Evolutionary conservation across 2,888 invertebrate species (phyloP).

Genomic region (Drosophila maculinotata): DNA sequence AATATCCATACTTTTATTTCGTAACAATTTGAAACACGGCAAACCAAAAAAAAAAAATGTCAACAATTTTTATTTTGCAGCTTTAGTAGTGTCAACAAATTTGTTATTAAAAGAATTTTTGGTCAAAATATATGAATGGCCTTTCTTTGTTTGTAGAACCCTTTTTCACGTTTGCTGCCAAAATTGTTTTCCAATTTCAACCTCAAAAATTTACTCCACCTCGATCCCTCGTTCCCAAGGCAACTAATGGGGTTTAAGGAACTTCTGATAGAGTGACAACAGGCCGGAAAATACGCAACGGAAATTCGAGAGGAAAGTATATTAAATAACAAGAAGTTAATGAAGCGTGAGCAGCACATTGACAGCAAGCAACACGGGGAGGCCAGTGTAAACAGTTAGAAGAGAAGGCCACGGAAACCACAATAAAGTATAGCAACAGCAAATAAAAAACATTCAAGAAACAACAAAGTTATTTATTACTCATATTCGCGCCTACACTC

Average conservation of each 20-base stretch:
- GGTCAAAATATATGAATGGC: slow-evolving; percentile 21
- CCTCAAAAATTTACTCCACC: slow-evolving; percentile 45
- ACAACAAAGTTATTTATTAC: slow-evolving; percentile 71
- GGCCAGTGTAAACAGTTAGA: slow-evolving; percentile 21
- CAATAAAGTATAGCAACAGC: slow-evolving; percentile 47
- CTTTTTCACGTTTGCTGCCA: slow-evolving; percentile 31
- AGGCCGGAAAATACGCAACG: slow-evolving; percentile 50
- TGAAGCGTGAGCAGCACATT: slow-evolving; percentile 67
- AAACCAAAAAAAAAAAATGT: too few relatives aligned
- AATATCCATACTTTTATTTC: too few relatives aligned
- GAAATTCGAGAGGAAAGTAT: slow-evolving; percentile 67
- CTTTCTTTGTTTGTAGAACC: slow-evolving; percentile 58
- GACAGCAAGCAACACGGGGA: slow-evolving; percentile 17
- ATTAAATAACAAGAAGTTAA: slow-evolving; percentile 78
- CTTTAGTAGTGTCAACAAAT: slow-evolving; percentile 4
- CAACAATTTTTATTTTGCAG: too few relatives aligned
- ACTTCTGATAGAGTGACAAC: slow-evolving; percentile 71
- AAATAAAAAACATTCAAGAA: slow-evolving; percentile 61
- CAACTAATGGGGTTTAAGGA: slow-evolving; percentile 49
- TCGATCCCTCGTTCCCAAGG: background rate
- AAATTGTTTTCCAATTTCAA: slow-evolving; percentile 65
- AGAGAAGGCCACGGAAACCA: slow-evolving; percentile 36
- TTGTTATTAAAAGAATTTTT: slow-evolving; percentile 4
- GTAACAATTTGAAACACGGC: too few relatives aligned
- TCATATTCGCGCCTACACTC: slow-evolving; percentile 32